A percentile compares a stretch with the other conserved stretches of the same genome.
Evolutionary conservation across 2,113 vertebrate species (phyloP).

Genomic region (Python bivittatus): DNA sequence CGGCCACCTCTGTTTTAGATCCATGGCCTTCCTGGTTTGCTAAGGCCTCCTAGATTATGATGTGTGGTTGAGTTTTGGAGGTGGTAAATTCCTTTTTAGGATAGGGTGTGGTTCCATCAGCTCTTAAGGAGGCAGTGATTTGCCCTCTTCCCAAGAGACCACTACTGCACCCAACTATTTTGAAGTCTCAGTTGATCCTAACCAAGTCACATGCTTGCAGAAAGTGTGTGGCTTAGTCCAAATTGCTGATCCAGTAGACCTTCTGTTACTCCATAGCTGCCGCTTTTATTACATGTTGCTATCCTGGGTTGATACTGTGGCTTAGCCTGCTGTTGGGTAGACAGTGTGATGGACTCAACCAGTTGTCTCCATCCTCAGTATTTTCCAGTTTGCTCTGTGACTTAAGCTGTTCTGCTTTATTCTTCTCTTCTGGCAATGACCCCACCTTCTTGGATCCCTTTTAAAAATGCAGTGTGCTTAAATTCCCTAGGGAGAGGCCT

Average conservation of each 20-base stretch:
- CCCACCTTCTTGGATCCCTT: not conserved
- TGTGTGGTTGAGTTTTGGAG: not conserved
- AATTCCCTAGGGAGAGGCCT: not conserved
- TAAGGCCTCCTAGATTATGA: not conserved
- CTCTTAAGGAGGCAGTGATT: not conserved
- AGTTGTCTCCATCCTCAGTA: not conserved
- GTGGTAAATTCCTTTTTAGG: not conserved
- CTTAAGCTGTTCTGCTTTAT: not conserved
- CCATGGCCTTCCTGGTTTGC: not conserved
- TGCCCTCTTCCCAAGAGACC: not conserved
- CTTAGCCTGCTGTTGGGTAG: not conserved
- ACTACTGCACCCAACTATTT: not conserved
- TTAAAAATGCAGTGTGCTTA: not conserved
- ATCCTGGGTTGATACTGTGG: not conserved
- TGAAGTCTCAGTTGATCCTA: not conserved
- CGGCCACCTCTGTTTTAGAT: not conserved
- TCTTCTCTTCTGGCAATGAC: not conserved
- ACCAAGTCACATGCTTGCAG: not conserved
- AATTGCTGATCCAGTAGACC: not conserved
- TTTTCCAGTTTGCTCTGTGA: not conserved
- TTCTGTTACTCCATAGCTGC: not conserved
- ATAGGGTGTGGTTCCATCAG: not conserved
- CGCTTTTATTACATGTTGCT: not conserved
- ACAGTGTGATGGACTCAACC: not conserved
- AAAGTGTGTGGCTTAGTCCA: not conserved